Base-by-base conservation (phyloP, 2,797 vertebrate genomes). In the Acanthis flammea region DNA sequence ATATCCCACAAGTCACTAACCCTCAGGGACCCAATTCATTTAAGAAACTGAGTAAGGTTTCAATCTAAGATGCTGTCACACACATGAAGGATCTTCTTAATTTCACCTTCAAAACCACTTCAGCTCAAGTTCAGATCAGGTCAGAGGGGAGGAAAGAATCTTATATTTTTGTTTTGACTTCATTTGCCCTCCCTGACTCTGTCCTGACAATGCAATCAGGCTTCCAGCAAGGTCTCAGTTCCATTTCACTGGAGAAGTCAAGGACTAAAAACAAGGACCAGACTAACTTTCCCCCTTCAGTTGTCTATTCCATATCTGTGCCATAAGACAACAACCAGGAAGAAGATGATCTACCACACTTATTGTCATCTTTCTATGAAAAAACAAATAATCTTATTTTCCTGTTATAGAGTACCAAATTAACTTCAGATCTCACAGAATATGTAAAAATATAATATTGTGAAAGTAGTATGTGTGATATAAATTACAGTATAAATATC, bases 21-120 rank as follows among this genome's bases (percentile, higher is more conserved):
- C 77, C 42, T 65, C 19, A 6, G 86, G 72, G 48, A 92, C 16
- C 3, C n/a, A 78, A 57, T 73, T 79, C 9, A 0, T 75, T 88
- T 66, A 78, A 86, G 58, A 86, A 90, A 89, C 55, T 14, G 55
- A 62, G 23, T 67, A 47, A 88, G 9, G 28, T 81, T 96, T 93
- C 83, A 76, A 33, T 72, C 55, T 81, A 92, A 78, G 31, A n/a
- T 45, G 23, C 67, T 96, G 70, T 93, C 95, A 95, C 28, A 86
- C 62, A 90, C 70, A 94, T 88, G 92, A 96, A 88, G 55, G 60
- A 92, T 95, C 61, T 94, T 92, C 75, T 53, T 78, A 94, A 95
- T 95, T 84, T 94, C 58, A 61, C 83, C 62, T 94, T 95, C 79
- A 66, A 55, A 95, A 93, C 18, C 27, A 48, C 11, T 73, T 84